A percentile compares a stretch with the other conserved stretches of the same genome.
These are phyloP conservation scores for Silvanus unidentatus DNA, from an alignment of 2,888 invertebrate species.

Conservation along the genomic window DNA sequence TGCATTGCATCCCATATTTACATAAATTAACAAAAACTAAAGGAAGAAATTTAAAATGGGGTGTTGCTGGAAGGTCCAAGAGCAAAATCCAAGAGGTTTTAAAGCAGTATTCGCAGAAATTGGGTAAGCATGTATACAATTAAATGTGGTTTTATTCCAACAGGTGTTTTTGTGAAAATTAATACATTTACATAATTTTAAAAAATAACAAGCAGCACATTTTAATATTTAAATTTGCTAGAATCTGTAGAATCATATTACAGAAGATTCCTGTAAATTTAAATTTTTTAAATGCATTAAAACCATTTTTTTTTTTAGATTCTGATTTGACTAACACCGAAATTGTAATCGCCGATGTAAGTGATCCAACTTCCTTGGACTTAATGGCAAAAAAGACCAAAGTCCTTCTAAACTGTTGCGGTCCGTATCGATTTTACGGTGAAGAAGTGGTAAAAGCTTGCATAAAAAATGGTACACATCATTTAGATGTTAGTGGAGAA, in stretches of 20 bases:
- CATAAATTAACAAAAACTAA: constrained; percentile 45
- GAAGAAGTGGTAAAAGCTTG: constrained; percentile 88
- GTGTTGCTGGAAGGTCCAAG: constrained; percentile 74
- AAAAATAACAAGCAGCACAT: too few species aligned
- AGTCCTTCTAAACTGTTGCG: constrained; percentile 86
- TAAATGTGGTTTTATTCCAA: too few species aligned
- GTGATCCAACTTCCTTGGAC: constrained; percentile 64
- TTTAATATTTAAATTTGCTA: too few species aligned
- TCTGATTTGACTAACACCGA: constrained; percentile 24
- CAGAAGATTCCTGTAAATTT: too few species aligned
- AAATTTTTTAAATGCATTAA: not conserved
- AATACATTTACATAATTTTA: too few species aligned
- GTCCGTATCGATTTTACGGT: constrained; percentile 84
- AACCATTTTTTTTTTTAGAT: constrained; percentile 16
- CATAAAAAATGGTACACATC: constrained; percentile 66
- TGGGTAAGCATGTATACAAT: too few species aligned
- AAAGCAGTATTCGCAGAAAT: constrained; percentile 38
- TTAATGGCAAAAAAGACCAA: constrained; percentile 76
- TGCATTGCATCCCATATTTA: constrained; percentile 68
- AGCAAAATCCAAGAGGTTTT: constrained; percentile 41
- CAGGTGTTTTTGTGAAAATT: too few species aligned
- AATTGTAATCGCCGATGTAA: constrained; percentile 62
- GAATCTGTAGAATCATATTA: too few species aligned
- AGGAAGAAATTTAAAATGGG: constrained; percentile 66
- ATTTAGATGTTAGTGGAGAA: constrained; percentile 92